phyloP scores from a whole-genome alignment of 2,888 invertebrate species.

The Phanerotoma sp. region DNA sequence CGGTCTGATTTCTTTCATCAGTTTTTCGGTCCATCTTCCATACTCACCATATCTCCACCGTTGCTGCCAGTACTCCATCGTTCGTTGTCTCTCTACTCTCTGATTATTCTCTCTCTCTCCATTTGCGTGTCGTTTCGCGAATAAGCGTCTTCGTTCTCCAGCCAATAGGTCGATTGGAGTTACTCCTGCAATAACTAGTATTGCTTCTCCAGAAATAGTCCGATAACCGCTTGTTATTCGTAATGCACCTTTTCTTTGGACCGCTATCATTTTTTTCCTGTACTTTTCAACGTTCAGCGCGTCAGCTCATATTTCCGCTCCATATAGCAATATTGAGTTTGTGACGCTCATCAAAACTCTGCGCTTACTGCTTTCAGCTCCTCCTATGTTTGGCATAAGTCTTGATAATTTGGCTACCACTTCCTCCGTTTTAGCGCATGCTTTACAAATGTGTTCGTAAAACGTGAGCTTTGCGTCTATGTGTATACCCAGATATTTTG shows the following conservation, averaged over 20 bases:
- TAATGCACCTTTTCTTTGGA: slow-evolving; percentile 30
- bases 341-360: slow-evolving; percentile 22
- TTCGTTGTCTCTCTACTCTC: slow-evolving; percentile 2
- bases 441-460: slow-evolving; percentile 26
- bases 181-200: slow-evolving; percentile 12
- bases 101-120: no score
- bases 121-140: no score
- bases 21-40: slow-evolving; percentile 25
- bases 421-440: slow-evolving; percentile 27
- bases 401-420: slow-evolving; percentile 19
- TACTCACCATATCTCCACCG: slow-evolving; percentile 1
- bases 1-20: slow-evolving; percentile 17
- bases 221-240: neutral
- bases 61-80: slow-evolving; percentile 8
- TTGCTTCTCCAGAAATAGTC: neutral
- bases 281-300: slow-evolving; percentile 26
- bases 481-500: slow-evolving; percentile 36
- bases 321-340: slow-evolving; percentile 33
- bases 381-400: slow-evolving; percentile 13
- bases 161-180: neutral
- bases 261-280: slow-evolving; percentile 26
- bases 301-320: slow-evolving; percentile 32
- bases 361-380: slow-evolving; percentile 26
- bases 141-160: neutral
- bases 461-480: slow-evolving; percentile 30